Conservation (phyloP, 2,888 invertebrate genomes). For the Imbricaverruca yamaguchii region DNA sequence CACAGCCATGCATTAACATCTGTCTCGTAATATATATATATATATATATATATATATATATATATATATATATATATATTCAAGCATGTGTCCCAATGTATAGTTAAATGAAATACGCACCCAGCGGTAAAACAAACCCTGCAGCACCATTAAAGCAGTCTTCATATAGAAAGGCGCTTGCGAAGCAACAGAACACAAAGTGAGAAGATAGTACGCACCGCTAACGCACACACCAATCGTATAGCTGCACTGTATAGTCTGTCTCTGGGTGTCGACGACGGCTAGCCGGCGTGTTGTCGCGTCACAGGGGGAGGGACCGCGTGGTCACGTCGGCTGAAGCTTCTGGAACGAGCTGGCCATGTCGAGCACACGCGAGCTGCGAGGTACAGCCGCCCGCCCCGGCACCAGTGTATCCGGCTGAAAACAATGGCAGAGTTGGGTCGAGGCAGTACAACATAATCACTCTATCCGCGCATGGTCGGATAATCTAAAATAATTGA, state of each 20-base stretch:
- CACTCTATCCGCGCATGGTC: too few relatives aligned
- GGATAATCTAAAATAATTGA: too few relatives aligned
- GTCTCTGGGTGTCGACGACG: conserved; percentile 1
- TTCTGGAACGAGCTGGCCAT: conserved; percentile 34
- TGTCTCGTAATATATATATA: too few relatives aligned
- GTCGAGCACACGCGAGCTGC: conserved; percentile 32
- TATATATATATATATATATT: too few relatives aligned
- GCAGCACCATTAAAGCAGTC: too few relatives aligned
- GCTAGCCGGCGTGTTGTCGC: not conserved
- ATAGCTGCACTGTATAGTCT: not conserved
- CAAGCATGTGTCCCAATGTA: too few relatives aligned
- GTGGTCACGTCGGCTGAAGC: conserved; percentile 27
- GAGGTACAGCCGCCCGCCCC: conserved; percentile 23
- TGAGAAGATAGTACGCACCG: not conserved
- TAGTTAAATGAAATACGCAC: too few relatives aligned
- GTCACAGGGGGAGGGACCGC: not conserved
- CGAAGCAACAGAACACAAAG: not conserved
- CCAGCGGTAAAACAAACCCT: too few relatives aligned
- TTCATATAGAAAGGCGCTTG: not conserved
- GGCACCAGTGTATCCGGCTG: conserved; percentile 17
- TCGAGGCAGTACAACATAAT: too few relatives aligned
- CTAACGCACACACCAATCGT: not conserved
- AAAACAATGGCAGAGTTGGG: too few relatives aligned
- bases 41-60: too few relatives aligned
- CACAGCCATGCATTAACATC: too few relatives aligned